Base-by-base conservation (phyloP, 2,888 invertebrate genomes). In the Drosophila parthenogenetica region DNA sequence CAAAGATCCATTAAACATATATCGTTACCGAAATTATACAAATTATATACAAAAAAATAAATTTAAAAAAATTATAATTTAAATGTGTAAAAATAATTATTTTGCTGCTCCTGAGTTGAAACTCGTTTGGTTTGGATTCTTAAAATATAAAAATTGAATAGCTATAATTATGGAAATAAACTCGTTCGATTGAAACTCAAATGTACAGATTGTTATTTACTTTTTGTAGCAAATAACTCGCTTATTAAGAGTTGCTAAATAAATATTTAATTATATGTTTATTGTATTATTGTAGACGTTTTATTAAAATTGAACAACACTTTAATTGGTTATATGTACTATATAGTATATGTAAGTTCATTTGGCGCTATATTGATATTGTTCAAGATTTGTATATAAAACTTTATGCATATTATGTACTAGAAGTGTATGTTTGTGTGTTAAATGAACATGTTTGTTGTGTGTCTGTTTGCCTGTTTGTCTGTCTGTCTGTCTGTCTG, bases 361-460 rank as follows among this genome's bases (percentile, higher is more conserved):
- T 83, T 83, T 87, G 82, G 82, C 82, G 87, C 84, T 78, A 75
- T 63, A 29, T 81, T 87, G 67, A 84, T 74, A 82, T 85, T 74
- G 69, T 71, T 72, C 72, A 78, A 78, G 73, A 79, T 66, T 49
- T 79, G 65, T 66, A 62, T 75, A 85, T 68, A 68, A 73, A 82
- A 82, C 48, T 39, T 67, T 60, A 73, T 61, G 69, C 54, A 53
- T 66, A 69, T 73, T 35, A 35, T 35, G 60, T 66, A 61, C 46
- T 74, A 63, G 43, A 51, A 76, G 37, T 64, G 39, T 32, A 16
- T 43, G 59, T 54, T 3, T 61, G 37, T 53, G n/a, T 58, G 43
- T 57, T 35, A 35, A 35, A 35, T 35, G 35, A 35, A 35, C 8
- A 35, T 35, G 35, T 13, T 29, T 29, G 35, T 35, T 13, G 13